These are phyloP conservation scores for Genyomyrus donnyi DNA, from an alignment of 2,113 vertebrate species.

Conservation along the genomic window DNA sequence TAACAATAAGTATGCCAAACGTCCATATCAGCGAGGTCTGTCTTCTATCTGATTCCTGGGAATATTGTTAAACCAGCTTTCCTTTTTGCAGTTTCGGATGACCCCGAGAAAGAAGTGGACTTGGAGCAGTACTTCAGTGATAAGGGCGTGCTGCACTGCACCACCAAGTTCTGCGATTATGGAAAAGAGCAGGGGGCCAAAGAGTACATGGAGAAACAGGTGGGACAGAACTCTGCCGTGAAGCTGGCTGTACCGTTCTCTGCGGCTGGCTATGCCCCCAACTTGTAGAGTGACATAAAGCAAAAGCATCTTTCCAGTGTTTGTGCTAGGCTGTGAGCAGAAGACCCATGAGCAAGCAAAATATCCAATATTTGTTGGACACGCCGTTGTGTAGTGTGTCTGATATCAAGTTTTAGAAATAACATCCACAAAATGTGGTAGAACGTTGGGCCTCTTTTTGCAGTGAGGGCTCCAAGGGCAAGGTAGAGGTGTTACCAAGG, in stretches of 20 bases:
- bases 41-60: neutral
- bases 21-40: neutral
- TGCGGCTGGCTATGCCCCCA: neutral
- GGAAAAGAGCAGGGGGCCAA: constrained; percentile 74
- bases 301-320: neutral
- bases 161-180: constrained; percentile 78
- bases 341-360: neutral
- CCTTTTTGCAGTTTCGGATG: constrained; percentile 53
- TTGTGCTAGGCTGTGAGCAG: neutral
- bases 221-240: constrained; percentile 47
- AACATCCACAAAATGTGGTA: neutral
- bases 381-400: neutral
- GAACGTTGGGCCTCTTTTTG: neutral
- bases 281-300: neutral
- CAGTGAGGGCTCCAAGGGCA: neutral
- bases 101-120: constrained; percentile 71
- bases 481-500: neutral
- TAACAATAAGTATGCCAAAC: neutral
- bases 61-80: neutral
- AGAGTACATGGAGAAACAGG: constrained; percentile 71
- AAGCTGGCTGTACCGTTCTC: neutral
- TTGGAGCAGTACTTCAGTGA: constrained; percentile 78
- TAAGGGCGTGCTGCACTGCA: constrained; percentile 78
- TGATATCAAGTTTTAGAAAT: neutral
- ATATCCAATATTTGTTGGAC: neutral